Base-by-base conservation (phyloP, 2,888 invertebrate species). In the Mythimna impura region DNA sequence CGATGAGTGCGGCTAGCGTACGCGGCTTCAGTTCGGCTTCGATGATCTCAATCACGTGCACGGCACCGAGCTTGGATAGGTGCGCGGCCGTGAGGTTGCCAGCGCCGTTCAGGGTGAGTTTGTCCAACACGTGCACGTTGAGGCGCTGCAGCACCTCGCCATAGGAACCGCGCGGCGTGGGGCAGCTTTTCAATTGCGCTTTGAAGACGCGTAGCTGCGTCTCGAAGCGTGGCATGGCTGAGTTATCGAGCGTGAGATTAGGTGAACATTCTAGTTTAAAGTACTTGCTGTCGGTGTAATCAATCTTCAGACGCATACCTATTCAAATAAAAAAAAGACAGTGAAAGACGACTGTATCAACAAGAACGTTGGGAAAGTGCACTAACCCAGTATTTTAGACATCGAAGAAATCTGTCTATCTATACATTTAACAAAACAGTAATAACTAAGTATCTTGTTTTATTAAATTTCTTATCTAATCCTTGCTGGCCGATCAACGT, bases 1-100 rank as follows among this genome's bases (percentile, higher is more conserved):
- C 30, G 17, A 14, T 17, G 30, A 10, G 92, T 88, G 97, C 64
- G 30, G 14, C 97, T 98, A 98, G 88, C 97, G 97, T 17, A 57
- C 14, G 30, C 20, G 66, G 61, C 30, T 61, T 64, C 54, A 84
- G 72, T 30, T 10, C 4, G 14, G 54, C 55, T 17, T 7, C 0
- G 5, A 4, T 9, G 60, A 78, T 55, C 47, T 63, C 50, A 17
- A 83, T 78, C 40, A 57, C 22, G 30, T 17, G 57, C 70, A 78
- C 66, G 20, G n/a, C 3, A 43, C 14, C 9, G 22, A 81, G 76
- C 10, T 47, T 43, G 12, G 43, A 20, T 9, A 83, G 77, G 34
- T 80, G 81, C 10, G 66, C 68, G 64, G 14, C 60, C 55, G 79
- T 66, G 43, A 86, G 78, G 0, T 10, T 14, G 36, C 66, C 40